phyloP scores from a whole-genome alignment of 2,797 vertebrate species.

The Erethizon dorsatum region DNA sequence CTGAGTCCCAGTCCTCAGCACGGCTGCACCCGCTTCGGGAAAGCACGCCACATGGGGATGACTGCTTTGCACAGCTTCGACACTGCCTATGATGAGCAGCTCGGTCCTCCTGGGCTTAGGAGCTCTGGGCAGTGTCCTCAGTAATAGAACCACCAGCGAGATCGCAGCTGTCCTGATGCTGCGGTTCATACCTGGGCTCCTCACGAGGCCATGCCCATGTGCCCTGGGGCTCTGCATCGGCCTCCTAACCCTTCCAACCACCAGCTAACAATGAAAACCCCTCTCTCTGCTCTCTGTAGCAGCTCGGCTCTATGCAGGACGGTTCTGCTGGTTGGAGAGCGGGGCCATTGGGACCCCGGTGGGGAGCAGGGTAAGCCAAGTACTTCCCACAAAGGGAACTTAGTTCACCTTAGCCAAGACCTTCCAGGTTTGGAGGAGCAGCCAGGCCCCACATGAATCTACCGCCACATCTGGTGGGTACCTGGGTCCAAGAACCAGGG shows the following conservation, averaged over 20 bases:
- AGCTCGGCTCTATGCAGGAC: neutral
- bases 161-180: neutral
- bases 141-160: neutral
- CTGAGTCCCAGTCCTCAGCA: too few species aligned
- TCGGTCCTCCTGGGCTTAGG: neutral
- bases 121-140: rapidly evolving
- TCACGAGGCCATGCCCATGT: neutral
- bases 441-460: neutral
- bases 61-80: neutral
- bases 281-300: neutral
- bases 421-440: neutral
- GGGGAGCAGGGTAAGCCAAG: neutral
- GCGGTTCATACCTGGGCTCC: too few species aligned
- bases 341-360: neutral
- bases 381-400: neutral
- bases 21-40: rapidly evolving
- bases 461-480: neutral
- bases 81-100: neutral
- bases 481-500: neutral
- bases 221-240: neutral
- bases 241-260: neutral
- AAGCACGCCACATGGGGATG: rapidly evolving
- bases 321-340: neutral
- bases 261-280: neutral
- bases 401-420: neutral